Evolutionary conservation across 2,113 vertebrate genomes (phyloP), one percentile per base, ranked within the genome.

Genomic region (Thunnus maccoyii): DNA sequence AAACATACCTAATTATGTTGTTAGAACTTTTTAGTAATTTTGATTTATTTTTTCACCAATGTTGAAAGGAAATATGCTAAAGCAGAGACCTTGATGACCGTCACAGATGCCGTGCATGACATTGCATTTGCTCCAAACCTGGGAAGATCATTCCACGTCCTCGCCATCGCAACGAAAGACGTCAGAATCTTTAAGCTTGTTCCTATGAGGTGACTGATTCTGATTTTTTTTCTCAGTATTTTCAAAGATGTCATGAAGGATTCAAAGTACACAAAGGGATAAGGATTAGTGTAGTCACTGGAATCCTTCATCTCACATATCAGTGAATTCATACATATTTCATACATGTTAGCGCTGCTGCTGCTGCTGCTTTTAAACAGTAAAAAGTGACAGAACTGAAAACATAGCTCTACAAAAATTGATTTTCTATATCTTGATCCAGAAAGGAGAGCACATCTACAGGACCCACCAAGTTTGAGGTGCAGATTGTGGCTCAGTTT

Each of bases 61-160:
- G 32, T 80, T 36, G 25, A 20, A 75, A 99, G 98, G 93, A 99
- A 99, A 89, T 99, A 99, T 0, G 96, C 94, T 16, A 99, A 99
- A 92, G 97, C 96, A n/a, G 98, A 99, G 93, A 97, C 97, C 1
- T 94, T 99, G 82, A 96, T 98, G 96, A 99, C 96, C 0, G 97
- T 99, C 73, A 98, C 97, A 0, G 98, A 99, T 86, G 96, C 97
- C 2, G 98, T 99, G 41, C 98, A 99, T 54, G 98, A 99, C 89
- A 97, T 98, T 57, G 95, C 98, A 0, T 99, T 99, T 92, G 98
- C 98, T 76, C 97, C 98, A n/a, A 99, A 99, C 91, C 93, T 99
- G 88, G 98, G 98, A 66, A 94, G 98, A 78, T 99, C 98, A 46
- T 99, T 98, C 89, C 98, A 99, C 18, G 97, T 99, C 64, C 94